Evolutionary conservation across 2,888 invertebrate species (phyloP).

Genomic region (Patella depressa): DNA sequence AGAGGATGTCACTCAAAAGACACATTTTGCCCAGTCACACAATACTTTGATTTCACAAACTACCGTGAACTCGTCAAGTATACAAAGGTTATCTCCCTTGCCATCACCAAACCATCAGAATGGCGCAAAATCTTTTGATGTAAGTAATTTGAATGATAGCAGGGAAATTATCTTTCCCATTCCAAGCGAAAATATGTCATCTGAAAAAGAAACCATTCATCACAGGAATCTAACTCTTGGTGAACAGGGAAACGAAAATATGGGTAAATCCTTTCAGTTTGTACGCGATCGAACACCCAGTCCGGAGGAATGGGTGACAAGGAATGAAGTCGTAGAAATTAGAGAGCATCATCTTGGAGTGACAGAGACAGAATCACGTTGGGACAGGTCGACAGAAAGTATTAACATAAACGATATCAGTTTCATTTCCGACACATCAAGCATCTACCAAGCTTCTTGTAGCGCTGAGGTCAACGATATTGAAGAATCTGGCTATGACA

Average conservation of each 20-base stretch:
- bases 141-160: background rate
- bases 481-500: background rate
- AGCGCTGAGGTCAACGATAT: background rate
- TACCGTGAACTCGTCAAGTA: background rate
- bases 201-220: background rate
- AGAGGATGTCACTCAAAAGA: background rate
- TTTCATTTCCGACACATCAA: background rate
- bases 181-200: background rate
- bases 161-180: background rate
- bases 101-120: background rate
- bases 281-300: background rate
- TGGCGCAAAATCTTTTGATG: background rate
- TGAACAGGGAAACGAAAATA: constrained; percentile 1
- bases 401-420: background rate
- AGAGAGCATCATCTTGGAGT: background rate
- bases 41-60: background rate
- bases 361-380: background rate
- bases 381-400: background rate
- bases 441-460: background rate
- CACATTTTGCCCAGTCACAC: background rate
- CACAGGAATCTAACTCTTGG: background rate
- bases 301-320: background rate
- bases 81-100: no score
- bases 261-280: constrained; percentile 1
- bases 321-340: no score